Conservation (phyloP, 2,888 invertebrate species). For the Ophion ellenae region DNA sequence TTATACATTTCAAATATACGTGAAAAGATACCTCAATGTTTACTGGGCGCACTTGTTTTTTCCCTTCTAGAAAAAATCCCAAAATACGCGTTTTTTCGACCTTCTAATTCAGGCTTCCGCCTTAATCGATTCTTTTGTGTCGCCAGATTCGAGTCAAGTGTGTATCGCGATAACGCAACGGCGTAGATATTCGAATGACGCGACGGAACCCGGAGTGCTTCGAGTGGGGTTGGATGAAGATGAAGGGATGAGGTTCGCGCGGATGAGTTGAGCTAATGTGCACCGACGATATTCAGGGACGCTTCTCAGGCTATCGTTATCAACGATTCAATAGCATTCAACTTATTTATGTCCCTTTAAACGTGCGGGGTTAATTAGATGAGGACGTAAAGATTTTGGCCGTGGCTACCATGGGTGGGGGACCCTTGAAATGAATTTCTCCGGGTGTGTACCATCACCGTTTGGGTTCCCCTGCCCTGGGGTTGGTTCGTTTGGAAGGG, state of each 20-base stretch:
- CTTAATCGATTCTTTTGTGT: neutral
- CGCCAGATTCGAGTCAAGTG: neutral
- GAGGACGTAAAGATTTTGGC: constrained; percentile 75
- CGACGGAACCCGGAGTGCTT: too few species aligned
- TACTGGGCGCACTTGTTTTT: too few species aligned
- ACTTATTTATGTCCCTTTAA: constrained; percentile 80
- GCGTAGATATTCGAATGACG: neutral
- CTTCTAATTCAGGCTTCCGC: too few species aligned
- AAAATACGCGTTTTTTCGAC: too few species aligned
- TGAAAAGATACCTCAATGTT: too few species aligned
- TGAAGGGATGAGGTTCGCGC: neutral
- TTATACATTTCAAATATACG: too few species aligned
- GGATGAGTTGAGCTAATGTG: constrained; percentile 9
- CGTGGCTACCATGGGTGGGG: constrained; percentile 68
- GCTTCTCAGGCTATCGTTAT: constrained; percentile 71
- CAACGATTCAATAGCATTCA: constrained; percentile 78
- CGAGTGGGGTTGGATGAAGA: neutral
- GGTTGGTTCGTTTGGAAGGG: constrained; percentile 68
- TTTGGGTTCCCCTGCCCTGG: constrained; percentile 55
- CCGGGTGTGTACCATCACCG: constrained; percentile 54
- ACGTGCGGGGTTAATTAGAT: constrained; percentile 81
- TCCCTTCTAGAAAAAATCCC: too few species aligned
- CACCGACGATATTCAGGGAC: neutral
- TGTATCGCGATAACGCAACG: constrained; percentile 8
- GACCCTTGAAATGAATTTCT: constrained; percentile 65